A percentile compares a stretch with the other conserved stretches of the same genome.
These are phyloP conservation scores for Ichneumon xanthorius DNA, from an alignment of 2,888 invertebrate genomes.

Conservation along the genomic window DNA sequence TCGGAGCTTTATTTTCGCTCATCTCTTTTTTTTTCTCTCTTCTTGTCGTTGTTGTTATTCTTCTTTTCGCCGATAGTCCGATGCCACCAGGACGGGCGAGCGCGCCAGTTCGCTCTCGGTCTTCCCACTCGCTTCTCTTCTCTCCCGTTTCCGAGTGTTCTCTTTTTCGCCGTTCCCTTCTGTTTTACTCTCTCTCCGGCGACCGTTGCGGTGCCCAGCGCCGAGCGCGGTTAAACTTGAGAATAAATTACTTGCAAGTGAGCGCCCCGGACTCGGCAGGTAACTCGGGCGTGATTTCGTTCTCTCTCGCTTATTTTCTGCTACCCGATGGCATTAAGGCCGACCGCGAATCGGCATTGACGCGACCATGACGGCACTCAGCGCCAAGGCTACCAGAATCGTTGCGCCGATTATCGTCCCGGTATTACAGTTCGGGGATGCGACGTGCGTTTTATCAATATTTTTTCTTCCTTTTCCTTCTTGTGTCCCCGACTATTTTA, in stretches of 20 bases:
- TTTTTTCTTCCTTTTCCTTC: neutral
- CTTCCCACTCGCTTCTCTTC: slow-evolving; percentile 43
- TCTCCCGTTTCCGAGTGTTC: slow-evolving; percentile 51
- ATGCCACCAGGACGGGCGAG: slow-evolving; percentile 52
- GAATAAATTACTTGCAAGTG: slow-evolving; percentile 74
- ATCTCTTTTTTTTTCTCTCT: slow-evolving; percentile 29
- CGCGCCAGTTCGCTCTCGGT: slow-evolving; percentile 64
- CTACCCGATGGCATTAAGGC: slow-evolving; percentile 38
- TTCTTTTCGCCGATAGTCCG: slow-evolving; percentile 45
- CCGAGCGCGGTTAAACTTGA: slow-evolving; percentile 71
- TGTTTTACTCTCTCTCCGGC: slow-evolving; percentile 35
- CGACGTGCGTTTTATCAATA: neutral
- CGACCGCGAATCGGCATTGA: slow-evolving; percentile 63
- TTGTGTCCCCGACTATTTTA: neutral
- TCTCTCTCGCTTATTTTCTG: slow-evolving; percentile 44
- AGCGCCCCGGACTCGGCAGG: slow-evolving; percentile 41
- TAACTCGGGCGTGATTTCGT: slow-evolving; percentile 63
- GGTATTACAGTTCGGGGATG: neutral
- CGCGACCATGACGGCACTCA: slow-evolving; percentile 63
- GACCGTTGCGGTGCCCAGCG: slow-evolving; percentile 12
- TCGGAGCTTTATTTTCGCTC: slow-evolving; percentile 36
- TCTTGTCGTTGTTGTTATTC: slow-evolving; percentile 41
- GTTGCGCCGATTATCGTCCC: slow-evolving; percentile 36
- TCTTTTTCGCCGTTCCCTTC: slow-evolving; percentile 37
- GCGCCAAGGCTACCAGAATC: slow-evolving; percentile 67